phyloP scores from a whole-genome alignment of 2,113 vertebrate genomes.

The Dicentrarchus labrax region DNA sequence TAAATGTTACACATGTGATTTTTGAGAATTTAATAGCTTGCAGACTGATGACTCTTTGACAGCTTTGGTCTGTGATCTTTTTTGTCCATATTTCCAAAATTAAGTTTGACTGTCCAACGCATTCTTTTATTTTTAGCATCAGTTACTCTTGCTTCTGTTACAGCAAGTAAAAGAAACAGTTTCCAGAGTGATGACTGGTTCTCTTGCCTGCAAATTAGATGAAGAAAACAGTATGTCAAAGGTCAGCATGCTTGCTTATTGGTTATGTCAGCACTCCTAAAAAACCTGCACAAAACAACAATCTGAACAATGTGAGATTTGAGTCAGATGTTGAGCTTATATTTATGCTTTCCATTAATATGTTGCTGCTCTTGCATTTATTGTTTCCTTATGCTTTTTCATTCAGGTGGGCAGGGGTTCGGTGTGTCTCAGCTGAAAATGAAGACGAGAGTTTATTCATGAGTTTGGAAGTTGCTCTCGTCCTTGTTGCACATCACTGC shows the following conservation, averaged over 20 bases:
- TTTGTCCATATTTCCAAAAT: neutral
- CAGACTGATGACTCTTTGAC: neutral
- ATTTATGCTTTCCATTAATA: constrained; percentile 48
- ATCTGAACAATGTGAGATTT: constrained; percentile 49
- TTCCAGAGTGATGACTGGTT: constrained; percentile 22
- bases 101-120: neutral
- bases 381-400: constrained; percentile 14
- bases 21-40: neutral
- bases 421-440: constrained; percentile 54
- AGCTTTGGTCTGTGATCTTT: neutral
- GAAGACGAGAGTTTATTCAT: constrained; percentile 70
- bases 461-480: constrained; percentile 62
- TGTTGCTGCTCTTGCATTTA: constrained; percentile 56
- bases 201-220: constrained; percentile 18
- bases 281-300: constrained; percentile 35
- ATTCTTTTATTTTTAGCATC: neutral
- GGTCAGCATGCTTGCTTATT: constrained; percentile 21
- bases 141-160: constrained; percentile 6
- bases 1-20: neutral
- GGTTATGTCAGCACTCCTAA: constrained; percentile 53
- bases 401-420: constrained; percentile 6
- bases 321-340: constrained; percentile 52
- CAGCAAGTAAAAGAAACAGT: neutral
- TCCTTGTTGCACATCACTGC: constrained; percentile 70
- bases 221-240: constrained; percentile 45